Percentiles rank a stretch among this genome's conserved stretches.
These are phyloP conservation scores for Donacobius atricapilla DNA, from an alignment of 2,113 vertebrate genomes.

Conservation along the genomic window DNA sequence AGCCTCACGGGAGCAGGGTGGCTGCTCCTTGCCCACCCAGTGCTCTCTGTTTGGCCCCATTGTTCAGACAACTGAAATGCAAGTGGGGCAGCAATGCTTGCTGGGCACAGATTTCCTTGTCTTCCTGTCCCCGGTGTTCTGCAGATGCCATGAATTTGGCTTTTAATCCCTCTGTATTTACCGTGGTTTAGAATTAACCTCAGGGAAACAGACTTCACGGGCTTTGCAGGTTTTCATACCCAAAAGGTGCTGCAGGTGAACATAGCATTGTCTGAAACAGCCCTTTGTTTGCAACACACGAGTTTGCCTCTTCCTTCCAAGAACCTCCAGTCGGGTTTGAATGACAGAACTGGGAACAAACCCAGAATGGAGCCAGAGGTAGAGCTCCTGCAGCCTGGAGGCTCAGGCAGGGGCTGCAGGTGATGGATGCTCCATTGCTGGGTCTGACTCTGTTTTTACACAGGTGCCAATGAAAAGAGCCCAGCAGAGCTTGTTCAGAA, in stretches of 20 bases:
- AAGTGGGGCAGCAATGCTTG: not conserved
- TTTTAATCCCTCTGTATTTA: not conserved
- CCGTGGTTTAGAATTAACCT: not conserved
- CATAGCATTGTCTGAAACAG: not conserved
- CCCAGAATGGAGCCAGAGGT: not conserved
- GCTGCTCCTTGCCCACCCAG: not conserved
- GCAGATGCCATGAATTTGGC: not conserved
- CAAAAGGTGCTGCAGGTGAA: not conserved
- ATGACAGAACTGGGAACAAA: not conserved
- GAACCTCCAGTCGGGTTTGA: not conserved
- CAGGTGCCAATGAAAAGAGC: not conserved
- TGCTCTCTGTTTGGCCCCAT: not conserved
- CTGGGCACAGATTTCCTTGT: not conserved
- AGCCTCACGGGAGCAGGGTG: not conserved
- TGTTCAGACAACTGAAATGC: not conserved
- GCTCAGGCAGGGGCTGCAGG: not conserved
- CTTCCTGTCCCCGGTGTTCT: not conserved
- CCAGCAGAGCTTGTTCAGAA: not conserved
- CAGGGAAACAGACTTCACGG: not conserved
- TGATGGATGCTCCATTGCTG: not conserved
- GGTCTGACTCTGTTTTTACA: not conserved
- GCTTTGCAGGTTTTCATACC: not conserved
- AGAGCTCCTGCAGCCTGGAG: not conserved
- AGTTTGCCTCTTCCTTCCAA: not conserved
- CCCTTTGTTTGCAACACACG: rapidly evolving